These are phyloP conservation scores for Nesoenas mayeri DNA, from an alignment of 2,113 vertebrate species.

Conservation along the genomic window DNA sequence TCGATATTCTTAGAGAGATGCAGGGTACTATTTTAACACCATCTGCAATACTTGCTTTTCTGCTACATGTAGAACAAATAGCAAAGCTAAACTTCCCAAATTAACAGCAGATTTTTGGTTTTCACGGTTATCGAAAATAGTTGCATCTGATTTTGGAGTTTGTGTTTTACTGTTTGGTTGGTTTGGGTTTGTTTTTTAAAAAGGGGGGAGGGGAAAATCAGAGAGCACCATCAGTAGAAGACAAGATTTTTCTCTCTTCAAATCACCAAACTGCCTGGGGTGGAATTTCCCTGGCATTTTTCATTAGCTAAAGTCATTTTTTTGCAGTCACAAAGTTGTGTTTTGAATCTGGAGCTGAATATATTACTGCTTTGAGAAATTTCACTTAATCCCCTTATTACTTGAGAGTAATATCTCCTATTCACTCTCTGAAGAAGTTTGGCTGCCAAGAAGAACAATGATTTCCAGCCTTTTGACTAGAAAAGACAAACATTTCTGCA, in stretches of 20 bases:
- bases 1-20: background rate
- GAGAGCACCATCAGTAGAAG: background rate
- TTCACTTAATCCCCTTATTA: background rate
- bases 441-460: background rate
- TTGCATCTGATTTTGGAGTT: background rate
- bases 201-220: background rate
- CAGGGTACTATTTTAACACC: background rate
- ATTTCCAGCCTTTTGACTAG: background rate
- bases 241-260: background rate
- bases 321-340: background rate
- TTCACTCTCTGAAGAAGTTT: background rate
- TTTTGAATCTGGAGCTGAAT: background rate
- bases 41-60: background rate
- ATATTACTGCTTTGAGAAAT: background rate
- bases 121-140: background rate
- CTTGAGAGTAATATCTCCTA: background rate
- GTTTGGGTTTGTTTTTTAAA: background rate
- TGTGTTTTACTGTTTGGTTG: no score
- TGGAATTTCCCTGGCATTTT: background rate
- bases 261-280: background rate
- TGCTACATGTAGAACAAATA: background rate
- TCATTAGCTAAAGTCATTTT: background rate
- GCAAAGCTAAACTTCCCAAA: background rate
- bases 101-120: background rate
- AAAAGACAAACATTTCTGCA: background rate